A percentile compares a stretch with the other conserved stretches of the same genome.
These are phyloP conservation scores for Cheilosia urbana DNA, from an alignment of 2,888 invertebrate species.

Conservation along the genomic window DNA sequence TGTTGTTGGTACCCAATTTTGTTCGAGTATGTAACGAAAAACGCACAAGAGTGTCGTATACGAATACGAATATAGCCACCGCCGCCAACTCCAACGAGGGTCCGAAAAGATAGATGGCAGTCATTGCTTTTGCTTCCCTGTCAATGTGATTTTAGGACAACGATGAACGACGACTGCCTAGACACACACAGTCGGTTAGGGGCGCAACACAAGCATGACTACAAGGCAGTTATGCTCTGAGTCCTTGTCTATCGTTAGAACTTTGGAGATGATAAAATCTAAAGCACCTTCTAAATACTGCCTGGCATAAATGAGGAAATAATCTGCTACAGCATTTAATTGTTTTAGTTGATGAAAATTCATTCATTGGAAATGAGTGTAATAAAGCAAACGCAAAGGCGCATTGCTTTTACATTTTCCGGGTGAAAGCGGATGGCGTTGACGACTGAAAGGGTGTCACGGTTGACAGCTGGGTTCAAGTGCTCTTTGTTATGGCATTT, in stretches of 20 bases:
- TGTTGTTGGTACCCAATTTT: constrained; percentile 24
- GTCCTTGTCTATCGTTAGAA: constrained; percentile 48
- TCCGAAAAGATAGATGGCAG: constrained; percentile 65
- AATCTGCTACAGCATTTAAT: constrained; percentile 69
- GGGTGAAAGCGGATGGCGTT: constrained; percentile 9
- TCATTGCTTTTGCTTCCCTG: constrained; percentile 69
- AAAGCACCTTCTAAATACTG: constrained; percentile 71
- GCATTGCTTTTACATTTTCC: constrained; percentile 43
- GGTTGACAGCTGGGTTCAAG: constrained; percentile 67
- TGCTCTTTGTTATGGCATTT: constrained; percentile 51
- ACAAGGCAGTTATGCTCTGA: constrained; percentile 32
- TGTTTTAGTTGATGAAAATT: constrained; percentile 74
- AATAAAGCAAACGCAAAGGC: constrained; percentile 56
- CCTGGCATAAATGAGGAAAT: constrained; percentile 37
- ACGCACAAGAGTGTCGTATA: constrained; percentile 9
- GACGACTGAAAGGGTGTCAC: constrained; percentile 68
- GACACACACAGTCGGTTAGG: constrained; percentile 9
- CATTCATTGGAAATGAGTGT: constrained; percentile 72
- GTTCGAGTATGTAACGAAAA: constrained; percentile 19
- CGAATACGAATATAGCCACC: background rate
- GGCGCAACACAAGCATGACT: constrained; percentile 3
- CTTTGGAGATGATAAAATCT: constrained; percentile 69
- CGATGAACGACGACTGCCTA: constrained; percentile 21
- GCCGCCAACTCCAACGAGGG: constrained; percentile 19
- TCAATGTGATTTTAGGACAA: constrained; percentile 66